Base-by-base conservation (phyloP, 2,113 vertebrate genomes). In the Cranoglanis bouderius region DNA sequence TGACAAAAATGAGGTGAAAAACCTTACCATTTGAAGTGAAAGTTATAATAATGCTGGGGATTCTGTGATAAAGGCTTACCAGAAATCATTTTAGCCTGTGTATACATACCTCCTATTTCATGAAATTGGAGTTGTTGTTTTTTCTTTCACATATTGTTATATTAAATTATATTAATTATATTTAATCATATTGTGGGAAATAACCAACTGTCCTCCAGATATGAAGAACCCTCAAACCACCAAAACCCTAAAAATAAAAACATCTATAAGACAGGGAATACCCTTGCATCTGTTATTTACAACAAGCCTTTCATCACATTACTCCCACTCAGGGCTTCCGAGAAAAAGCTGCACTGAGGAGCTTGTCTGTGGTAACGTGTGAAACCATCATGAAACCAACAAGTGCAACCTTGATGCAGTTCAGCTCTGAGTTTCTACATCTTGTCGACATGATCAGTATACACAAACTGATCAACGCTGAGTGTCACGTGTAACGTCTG, bases 321-420 rank as follows among this genome's bases (percentile, higher is more conserved):
- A 38, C 75, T 51, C 59, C 63, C 21, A 26, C 87, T n/a, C 78
- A 70, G 63, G 29, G 9, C 46, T 87, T 87, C 77, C 29, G 78
- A 82, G 85, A 86, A 87, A 80, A 59, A 24, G 57, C 53, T 70
- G 78, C 14, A 51, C 6, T 51, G 3, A 21, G 49, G 14, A 43
- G 32, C 65, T 72, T 19, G 3, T 6, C 40, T 75, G 81, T 88
- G 81, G 75, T 81, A 1, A 49, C 49, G 53, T 61, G 53, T 84
- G 67, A 88, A 88, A 88, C 87, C n/a, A 49, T 40, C 72, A 55
- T 61, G 53, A 88, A 88, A 75, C 14, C 32, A 75, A 75, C 38
- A 72, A 75, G 82, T 72, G 49, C 86, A 67, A 67, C 61, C 29
- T 70, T 65, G 63, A 49, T 85, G 83, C 83, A 85, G 61, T 49